Base-by-base conservation (phyloP, 1,140 invertebrate species). In the Bombus superbus region DNA sequence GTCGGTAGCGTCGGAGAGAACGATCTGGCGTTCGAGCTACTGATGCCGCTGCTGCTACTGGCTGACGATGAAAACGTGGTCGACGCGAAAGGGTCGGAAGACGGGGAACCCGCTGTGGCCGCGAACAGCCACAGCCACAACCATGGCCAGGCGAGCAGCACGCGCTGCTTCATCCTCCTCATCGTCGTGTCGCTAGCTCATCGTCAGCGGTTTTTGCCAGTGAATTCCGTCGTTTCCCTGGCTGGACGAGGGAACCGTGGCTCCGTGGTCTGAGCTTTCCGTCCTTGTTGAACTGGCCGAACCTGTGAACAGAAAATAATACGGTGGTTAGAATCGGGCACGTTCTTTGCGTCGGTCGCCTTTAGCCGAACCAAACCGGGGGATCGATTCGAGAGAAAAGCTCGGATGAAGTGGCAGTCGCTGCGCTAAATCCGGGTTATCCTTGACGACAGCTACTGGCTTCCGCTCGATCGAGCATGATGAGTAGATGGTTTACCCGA, bases 111-210 rank as follows among this genome's bases (percentile, higher is more conserved):
- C 80, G 91, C 91, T 77, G 92, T 93, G 89, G 93, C 92, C 81
- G 91, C 91, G 71, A 94, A 92, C 83, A 95, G 87, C 94, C 94
- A 94, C 83, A 95, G 92, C 93, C 94, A 94, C 86, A 94, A 90
- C 93, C 93, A 95, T 90, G 93, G 92, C 93, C 93, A 94, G 84
- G 90, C 90, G 72, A 94, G 93, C 91, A 93, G 92, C 91, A 87
- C 90, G 81, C 91, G 92, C 92, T 94, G 91, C 93, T 94, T 93
- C 91, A 93, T 94, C 91, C 90, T 93, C 91, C 88, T 83, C 94
- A 94, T 93, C 86, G 75, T 93, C 86, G 81, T 92, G 85, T 91
- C 92, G 94, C 95, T 95, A 95, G 94, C 95, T 95, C 95, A 95
- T 95, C 88, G 88, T 94, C 85, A 85, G 22, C 73, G 47, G 59